Conservation (phyloP, 2,113 vertebrate species). For the Symphodus melops region DNA sequence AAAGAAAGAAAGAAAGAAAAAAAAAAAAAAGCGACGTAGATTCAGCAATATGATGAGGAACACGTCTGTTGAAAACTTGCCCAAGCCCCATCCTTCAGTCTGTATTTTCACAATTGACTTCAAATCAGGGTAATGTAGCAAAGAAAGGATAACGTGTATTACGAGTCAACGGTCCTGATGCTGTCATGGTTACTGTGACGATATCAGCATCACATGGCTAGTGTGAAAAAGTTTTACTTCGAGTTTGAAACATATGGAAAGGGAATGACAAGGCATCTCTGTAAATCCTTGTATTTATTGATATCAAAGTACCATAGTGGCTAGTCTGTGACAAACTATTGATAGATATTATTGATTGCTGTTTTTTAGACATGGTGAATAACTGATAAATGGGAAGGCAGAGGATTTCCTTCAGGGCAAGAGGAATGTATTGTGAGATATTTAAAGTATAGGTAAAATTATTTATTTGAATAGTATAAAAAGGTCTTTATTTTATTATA, state of each 20-base stretch:
- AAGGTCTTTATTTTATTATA: slow-evolving; percentile 78
- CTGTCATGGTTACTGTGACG: background rate
- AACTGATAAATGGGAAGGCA: slow-evolving; percentile 36
- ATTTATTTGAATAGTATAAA: slow-evolving; percentile 71
- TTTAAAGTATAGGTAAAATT: slow-evolving; percentile 44
- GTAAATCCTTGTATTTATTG: slow-evolving; percentile 48
- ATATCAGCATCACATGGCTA: background rate
- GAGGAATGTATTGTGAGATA: slow-evolving; percentile 57
- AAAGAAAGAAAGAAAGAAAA: no score
- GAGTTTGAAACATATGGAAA: slow-evolving; percentile 12
- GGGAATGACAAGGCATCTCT: slow-evolving; percentile 7
- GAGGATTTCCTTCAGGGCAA: slow-evolving; percentile 48
- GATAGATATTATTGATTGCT: slow-evolving; percentile 43
- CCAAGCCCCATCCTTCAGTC: background rate
- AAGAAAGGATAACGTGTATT: background rate
- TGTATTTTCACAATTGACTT: background rate
- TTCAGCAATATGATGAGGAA: slow-evolving; percentile 4
- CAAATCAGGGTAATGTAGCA: slow-evolving; percentile 39
- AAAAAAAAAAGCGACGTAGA: slow-evolving; percentile 5
- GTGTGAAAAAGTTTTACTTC: slow-evolving; percentile 17
- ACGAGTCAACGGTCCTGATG: background rate
- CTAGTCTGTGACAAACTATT: slow-evolving; percentile 44
- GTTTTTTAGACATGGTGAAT: slow-evolving; percentile 55
- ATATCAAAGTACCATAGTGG: slow-evolving; percentile 58
- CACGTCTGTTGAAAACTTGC: background rate